Base-by-base conservation (phyloP, 2,113 vertebrate genomes). In the Collichthys lucidus region DNA sequence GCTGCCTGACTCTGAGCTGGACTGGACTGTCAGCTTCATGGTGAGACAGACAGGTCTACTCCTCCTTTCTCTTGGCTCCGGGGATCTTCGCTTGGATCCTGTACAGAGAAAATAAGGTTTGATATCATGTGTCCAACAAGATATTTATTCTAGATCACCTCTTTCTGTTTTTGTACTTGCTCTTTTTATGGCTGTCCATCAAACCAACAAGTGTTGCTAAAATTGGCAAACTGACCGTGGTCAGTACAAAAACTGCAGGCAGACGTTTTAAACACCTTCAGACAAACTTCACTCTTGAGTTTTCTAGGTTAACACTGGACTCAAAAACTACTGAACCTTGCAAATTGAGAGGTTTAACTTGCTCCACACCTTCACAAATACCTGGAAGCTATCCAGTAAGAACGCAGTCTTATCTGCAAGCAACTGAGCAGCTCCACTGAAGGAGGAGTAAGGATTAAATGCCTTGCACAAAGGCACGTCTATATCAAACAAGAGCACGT, bases 61-160 rank as follows among this genome's bases (percentile, higher is more conserved):
- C 98, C 75, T 97, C 94, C 95, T 99, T 98, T 94, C 97, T 97
- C 92, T 99, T 99, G 80, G 97, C 96, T 35, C 98, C 98, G 46
- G 98, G 98, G 90, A 99, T 99, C 96, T 99, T 99, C 86, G 97
- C 97, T 93, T 99, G 97, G 89, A 99, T 98, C 95, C 98, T 99
- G 90, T 63, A 81, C 68, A 81, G 5, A 82, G 11, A 83, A 65
- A 85, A 81, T 67, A 61, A 1, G 42, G 26, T 40, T 77, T 31
- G 63, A 74, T 68, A 35, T 52, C 49, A 44, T 11, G 12, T 65
- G 75, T 65, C 72, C n/a, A 46, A 29, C 11, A 11, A 52, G 64
- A 42, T 40, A 57, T 74, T 84, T 69, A 49, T 8, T 55, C 29
- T 40, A 24, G 64, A 69, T 62, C 44, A 12, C 20, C 42, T 47